Evolutionary conservation across 2,797 vertebrate species (phyloP), one percentile per base, ranked within the genome.

Genomic region (Acipenser oxyrinchus): DNA sequence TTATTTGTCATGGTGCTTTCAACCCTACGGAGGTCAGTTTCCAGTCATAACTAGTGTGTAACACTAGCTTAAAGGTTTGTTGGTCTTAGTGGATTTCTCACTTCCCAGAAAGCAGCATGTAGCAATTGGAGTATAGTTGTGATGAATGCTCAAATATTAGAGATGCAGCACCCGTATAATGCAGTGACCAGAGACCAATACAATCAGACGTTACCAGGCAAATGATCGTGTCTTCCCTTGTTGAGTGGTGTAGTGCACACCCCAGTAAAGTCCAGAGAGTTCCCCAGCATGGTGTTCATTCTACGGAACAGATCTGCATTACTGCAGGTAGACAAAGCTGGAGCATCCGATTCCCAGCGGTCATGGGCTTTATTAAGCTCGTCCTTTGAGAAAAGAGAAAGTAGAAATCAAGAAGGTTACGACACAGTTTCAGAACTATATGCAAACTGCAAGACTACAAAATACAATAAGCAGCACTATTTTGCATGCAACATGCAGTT

Each of bases 251-350:
- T 97, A 65, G 94, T 95, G 82, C 97, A 99, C 78, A 98, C 95
- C 64, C 94, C 91, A 37, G 89, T 95, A 81, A 99, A 92, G 73
- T 98, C 94, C 89, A 98, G 81, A 18, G 94, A 93, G 81, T 98
- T 96, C 69, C 95, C 96, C 87, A 98, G 81, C 87, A 99, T 95
- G 68, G 92, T 93, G 80, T 99, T 99, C 93, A 99, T 99, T 78
- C 89, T 90, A 74, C 93, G 93, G 82, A 98, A 98, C 78, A 96
- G 88, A 76, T 87, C 92, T 6, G 95, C 95, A 85, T 98, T 98
- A 84, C 94, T 96, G 86, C 95, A 98, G 8, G 94, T 95, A 68
- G 94, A 94, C 71, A 98, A 83, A 0, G 95, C 95, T 68, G 93
- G 91, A 53, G 91, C 87, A 63, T 93, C 91, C 48, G 79, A 73